Conservation (phyloP, 2,888 invertebrate species). For the Nyleta sp. region DNA sequence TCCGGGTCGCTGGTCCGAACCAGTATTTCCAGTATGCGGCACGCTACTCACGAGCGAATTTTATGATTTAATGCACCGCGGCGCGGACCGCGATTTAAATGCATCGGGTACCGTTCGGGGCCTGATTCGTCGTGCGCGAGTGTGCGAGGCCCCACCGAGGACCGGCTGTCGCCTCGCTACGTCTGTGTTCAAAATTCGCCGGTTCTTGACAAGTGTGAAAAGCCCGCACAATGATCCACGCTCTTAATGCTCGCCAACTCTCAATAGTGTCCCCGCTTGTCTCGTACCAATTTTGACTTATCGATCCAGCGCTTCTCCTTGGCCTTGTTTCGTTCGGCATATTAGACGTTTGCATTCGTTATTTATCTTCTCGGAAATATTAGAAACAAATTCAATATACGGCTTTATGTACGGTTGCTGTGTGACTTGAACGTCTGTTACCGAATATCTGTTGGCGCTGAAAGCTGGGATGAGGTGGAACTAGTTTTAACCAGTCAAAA, state of each 20-base stretch:
- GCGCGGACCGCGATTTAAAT: constrained; percentile 63
- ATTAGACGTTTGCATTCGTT: background rate
- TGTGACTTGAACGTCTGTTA: too few species aligned
- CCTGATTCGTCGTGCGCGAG: constrained; percentile 41
- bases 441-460: too few species aligned
- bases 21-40: constrained; percentile 65
- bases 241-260: background rate
- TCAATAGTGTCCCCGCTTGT: background rate
- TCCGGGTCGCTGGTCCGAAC: constrained; percentile 64
- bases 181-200: too few species aligned
- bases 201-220: constrained; percentile 30
- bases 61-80: constrained; percentile 69
- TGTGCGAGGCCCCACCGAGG: too few species aligned
- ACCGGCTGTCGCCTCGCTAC: too few species aligned
- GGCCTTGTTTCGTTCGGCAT: background rate
- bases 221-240: constrained; percentile 15
- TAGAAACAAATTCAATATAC: too few species aligned
- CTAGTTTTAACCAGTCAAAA: too few species aligned
- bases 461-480: too few species aligned
- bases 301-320: background rate
- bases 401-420: too few species aligned
- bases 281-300: too few species aligned
- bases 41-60: constrained; percentile 68
- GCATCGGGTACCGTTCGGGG: constrained; percentile 56
- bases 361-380: too few species aligned